Base-by-base conservation (phyloP, 2,797 vertebrate species). In the Lepilemur septentrionalis region DNA sequence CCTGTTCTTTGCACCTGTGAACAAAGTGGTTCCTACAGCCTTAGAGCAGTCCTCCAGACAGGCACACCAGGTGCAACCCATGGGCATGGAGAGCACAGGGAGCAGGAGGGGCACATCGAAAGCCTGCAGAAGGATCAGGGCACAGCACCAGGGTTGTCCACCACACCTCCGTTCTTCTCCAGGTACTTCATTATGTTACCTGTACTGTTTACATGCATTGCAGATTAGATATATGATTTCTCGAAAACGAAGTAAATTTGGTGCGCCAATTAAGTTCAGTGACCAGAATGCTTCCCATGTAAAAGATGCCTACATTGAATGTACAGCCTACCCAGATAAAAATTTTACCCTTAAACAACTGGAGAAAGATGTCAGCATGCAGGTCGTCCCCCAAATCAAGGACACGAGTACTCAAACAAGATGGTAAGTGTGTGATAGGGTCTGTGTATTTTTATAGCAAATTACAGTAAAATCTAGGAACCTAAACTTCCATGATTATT, bases 171-270 rank as follows among this genome's bases (percentile, higher is more conserved):
- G 7, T 5, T 59, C 69, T 70, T 65, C 82, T 85, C 73, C 61
- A 18, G 10, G 8, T 25, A 55, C 25, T 63, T 85, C 38, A 52
- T 8, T 25, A 3, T 38, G 25, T 73, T 48, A 48, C 61, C 65
- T 92, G 78, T 57, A 38, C 65, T 94, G 72, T 43, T 65, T 90
- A 72, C 1, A 2, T 96, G 59, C 97, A 85, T 98, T 98, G 55
- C 98, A 99, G 99, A 98, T 99, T 88, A 98, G 88, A 18, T 99
- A 97, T 84, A 99, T 97, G 98, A 98, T 99, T 97, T 99, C 99
- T 82, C 99, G 98, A 95, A 94, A 96, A 91, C 98, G 98, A 61
- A 98, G 97, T 50, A 95, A 97, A 75, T 99, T 99, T 84, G 99
- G 99, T 2, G 92, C 93, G 14, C 99, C 98, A 0, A 80, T 99